Evolutionary conservation across 2,113 vertebrate genomes (phyloP), one percentile per base, ranked within the genome.

Genomic region (Astatotilapia flaviijosephi): DNA sequence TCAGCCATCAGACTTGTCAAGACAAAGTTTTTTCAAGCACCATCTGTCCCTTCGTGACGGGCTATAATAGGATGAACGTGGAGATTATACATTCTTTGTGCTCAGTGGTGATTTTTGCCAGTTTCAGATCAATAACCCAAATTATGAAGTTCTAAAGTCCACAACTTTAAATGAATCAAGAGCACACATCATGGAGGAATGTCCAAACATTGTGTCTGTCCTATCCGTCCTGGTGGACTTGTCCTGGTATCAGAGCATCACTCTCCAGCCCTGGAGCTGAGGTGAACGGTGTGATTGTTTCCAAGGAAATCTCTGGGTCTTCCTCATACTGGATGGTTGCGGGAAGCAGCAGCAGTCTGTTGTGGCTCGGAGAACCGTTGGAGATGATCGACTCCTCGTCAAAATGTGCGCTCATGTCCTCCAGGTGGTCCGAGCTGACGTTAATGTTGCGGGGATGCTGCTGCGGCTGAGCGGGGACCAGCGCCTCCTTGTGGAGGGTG

Each of bases 401-500:
- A n/a, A 94, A 45, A 17, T 65, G 60, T 2, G 89, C 79, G 37
- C 84, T 88, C 62, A 84, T 35, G 77, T 94, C 92, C 45, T 86
- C 93, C 31, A 89, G 3, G 1, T 87, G 49, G 12, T 83, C 94
- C 33, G 96, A 79, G 6, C 65, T 80, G 0, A 35, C 8, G 47
- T 54, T 49, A 1, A 89, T 28, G 7, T n/a, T 14, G 42, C 82
- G 55, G 2, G 92, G 93, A 26, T 90, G 89, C 3, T 85, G 92
- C 84, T 86, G 92, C 9, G 83, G 86, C 62, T 89, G 90, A 3
- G 56, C 45, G 1, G 92, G 90, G 8, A 92, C 86, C 70, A 93
- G 26, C 4, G 91, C 87, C 17, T 97, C 96, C 90, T 96, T 97
- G 83, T 96, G 97, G 56, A 95, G 95, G 6, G 97, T 96, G 2